phyloP scores from a whole-genome alignment of 1,140 invertebrate genomes.

The Leptoteleia sp. region DNA sequence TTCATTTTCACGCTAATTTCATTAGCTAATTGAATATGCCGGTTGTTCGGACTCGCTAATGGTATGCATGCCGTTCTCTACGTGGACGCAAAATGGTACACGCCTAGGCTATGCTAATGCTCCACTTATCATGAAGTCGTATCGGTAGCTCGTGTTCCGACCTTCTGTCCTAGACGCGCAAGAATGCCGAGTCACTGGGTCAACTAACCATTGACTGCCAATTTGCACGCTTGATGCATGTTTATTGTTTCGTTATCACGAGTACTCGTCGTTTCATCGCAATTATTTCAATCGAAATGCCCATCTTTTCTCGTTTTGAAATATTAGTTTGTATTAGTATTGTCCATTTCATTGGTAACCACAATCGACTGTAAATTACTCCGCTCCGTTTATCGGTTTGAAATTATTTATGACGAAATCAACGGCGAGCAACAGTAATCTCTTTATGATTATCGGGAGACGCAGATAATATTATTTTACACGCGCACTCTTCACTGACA shows the following conservation, averaged over 20 bases:
- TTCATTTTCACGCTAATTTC: slow-evolving; percentile 35
- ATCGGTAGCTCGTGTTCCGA: slow-evolving; percentile 44
- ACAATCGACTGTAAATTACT: background rate
- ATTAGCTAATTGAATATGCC: slow-evolving; percentile 36
- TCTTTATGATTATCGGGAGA: too few species aligned
- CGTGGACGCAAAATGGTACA: slow-evolving; percentile 29
- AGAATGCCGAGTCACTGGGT: slow-evolving; percentile 61
- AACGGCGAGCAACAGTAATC: too few species aligned
- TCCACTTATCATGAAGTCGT: slow-evolving; percentile 57
- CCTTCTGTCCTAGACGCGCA: slow-evolving; percentile 51
- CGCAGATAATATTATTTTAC: too few species aligned
- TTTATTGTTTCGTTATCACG: background rate
- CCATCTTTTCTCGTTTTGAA: too few species aligned
- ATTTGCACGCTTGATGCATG: slow-evolving; percentile 22
- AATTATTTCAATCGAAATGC: too few species aligned
- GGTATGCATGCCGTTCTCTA: background rate
- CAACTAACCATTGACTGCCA: slow-evolving; percentile 48
- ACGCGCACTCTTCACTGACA: too few species aligned
- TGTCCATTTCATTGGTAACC: background rate
- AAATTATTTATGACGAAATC: too few species aligned
- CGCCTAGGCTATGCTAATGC: slow-evolving; percentile 16
- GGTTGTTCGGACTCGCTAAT: background rate
- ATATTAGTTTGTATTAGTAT: too few species aligned
- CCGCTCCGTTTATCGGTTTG: too few species aligned
- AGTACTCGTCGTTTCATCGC: too few species aligned